A percentile compares a stretch with the other conserved stretches of the same genome.
These are phyloP conservation scores for Limanda limanda DNA, from an alignment of 2,113 vertebrate genomes.

Conservation along the genomic window DNA sequence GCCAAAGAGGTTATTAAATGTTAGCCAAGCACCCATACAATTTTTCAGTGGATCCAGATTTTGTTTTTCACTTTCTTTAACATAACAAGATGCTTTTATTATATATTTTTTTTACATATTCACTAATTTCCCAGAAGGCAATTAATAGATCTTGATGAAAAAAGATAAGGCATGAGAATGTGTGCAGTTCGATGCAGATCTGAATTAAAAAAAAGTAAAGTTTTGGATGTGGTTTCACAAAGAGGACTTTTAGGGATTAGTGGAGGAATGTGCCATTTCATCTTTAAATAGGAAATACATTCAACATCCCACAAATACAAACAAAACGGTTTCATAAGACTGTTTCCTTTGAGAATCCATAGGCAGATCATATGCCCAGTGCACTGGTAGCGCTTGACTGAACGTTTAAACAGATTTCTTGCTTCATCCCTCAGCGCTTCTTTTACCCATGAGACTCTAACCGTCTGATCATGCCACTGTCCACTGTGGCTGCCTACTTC, in stretches of 20 bases:
- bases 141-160: too few relatives aligned
- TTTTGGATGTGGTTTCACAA: not conserved
- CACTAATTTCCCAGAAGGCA: too few relatives aligned
- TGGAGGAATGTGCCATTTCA: not conserved
- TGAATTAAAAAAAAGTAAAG: not conserved
- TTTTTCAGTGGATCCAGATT: too few relatives aligned
- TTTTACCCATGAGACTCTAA: conserved; percentile 33
- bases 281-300: not conserved
- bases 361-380: conserved; percentile 13
- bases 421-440: conserved; percentile 9
- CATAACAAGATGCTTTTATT: too few relatives aligned
- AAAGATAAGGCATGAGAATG: too few relatives aligned
- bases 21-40: too few relatives aligned
- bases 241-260: not conserved
- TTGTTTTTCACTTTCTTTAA: too few relatives aligned
- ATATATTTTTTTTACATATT: too few relatives aligned
- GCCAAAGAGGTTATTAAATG: too few relatives aligned
- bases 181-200: not conserved
- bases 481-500: conserved; percentile 24
- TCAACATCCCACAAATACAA: not conserved
- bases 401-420: conserved; percentile 24
- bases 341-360: conserved; percentile 13
- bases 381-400: conserved; percentile 1
- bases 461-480: conserved; percentile 28
- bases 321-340: not conserved